Evolutionary conservation across 2,797 vertebrate genomes (phyloP), one percentile per base, ranked within the genome.

Genomic region (Pterois miles): DNA sequence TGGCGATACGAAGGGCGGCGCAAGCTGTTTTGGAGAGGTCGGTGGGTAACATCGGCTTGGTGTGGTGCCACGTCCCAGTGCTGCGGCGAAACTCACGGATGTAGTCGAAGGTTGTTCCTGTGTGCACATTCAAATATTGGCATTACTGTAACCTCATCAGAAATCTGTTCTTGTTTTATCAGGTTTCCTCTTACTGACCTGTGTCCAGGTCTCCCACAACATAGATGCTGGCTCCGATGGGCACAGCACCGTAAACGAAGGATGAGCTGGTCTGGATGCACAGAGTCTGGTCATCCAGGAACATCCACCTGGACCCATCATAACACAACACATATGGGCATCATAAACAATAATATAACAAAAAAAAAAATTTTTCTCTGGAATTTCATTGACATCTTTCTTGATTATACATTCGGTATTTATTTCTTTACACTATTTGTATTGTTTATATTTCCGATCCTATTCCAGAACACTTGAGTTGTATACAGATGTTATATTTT

Each of bases 151-250:
- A 33, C 1, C 18, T 9, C 27, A 8, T 8, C 5, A 36, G 16
- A 46, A 14, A 36, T 33, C 1, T 23, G 16, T 6, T 11, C 46
- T 1, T 8, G 33, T 8, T 36, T 7, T 18, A 7, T 10, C 3
- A 3, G 29, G 5, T 20, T 31, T 40, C 4, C 2, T 20, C 29
- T 14, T 5, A 66, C 96, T 92, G 65, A 99, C 98, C 98, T 76
- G 97, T 99, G 87, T 99, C 98, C 3, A 99, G 96, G 88, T 99
- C 98, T 82, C 98, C 98, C 38, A 99, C 97, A n/a, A 99, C 97
- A 3, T 99, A 99, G 92, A 99, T 96, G 85, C 96, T 98, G 79
- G 97, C 97, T 73, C 98, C 97, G 5, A 99, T 98, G 31, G 98
- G 96, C 46, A 99, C 97, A 4, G 98, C 98, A 16, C 98, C 97